These are phyloP conservation scores for Brotula barbata DNA, from an alignment of 2,797 vertebrate genomes.

Conservation along the genomic window DNA sequence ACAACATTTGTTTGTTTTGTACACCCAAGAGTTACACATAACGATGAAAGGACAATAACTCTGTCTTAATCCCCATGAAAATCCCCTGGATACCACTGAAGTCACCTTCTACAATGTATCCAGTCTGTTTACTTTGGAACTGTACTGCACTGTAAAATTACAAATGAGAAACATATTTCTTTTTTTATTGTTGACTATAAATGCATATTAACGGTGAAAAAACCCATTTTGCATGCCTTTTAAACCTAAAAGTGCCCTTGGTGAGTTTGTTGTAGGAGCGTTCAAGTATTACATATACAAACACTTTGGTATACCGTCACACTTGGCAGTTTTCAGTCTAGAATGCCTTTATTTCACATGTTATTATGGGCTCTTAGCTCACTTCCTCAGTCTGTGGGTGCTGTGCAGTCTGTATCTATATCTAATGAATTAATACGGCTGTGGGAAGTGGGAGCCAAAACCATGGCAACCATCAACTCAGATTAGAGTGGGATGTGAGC, in stretches of 20 bases:
- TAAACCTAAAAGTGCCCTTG: too few relatives aligned
- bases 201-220: not conserved
- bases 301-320: too few relatives aligned
- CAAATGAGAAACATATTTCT: not conserved
- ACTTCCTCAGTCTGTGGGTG: conserved; percentile 46
- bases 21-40: not conserved
- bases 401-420: conserved; percentile 52
- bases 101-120: not conserved
- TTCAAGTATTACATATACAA: too few relatives aligned
- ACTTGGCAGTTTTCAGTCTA: not conserved
- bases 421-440: conserved; percentile 68
- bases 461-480: conserved; percentile 76
- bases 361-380: conserved; percentile 33
- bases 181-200: not conserved
- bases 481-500: conserved; percentile 71
- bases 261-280: too few relatives aligned
- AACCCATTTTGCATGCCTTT: too few relatives aligned
- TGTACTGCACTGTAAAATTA: conserved; percentile 12
- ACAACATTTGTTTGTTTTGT: not conserved
- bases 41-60: not conserved
- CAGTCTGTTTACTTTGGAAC: conserved; percentile 1
- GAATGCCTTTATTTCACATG: conserved; percentile 10
- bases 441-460: conserved; percentile 67
- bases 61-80: not conserved
- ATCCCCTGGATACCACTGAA: not conserved